Evolutionary conservation across 2,797 vertebrate species (phyloP).

Genomic region (Acrossocheilus fasciatus): DNA sequence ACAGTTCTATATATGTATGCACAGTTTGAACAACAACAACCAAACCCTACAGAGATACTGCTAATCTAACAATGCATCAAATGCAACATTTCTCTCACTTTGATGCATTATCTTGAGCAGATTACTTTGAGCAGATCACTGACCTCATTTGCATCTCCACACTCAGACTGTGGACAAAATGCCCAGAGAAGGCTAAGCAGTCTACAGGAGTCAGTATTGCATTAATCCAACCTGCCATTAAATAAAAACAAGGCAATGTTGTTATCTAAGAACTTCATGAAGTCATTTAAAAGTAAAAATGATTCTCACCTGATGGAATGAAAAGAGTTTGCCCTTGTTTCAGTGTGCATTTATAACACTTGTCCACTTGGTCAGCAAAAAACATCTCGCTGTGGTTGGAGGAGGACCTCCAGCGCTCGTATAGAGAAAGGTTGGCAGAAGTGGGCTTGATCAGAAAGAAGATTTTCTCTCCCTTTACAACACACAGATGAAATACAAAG

Average conservation of each 20-base stretch:
- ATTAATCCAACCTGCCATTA: conserved; percentile 92
- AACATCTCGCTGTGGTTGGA: conserved; percentile 99
- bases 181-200: conserved; percentile 95
- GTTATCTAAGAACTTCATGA: not conserved
- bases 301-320: conserved; percentile 92
- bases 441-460: conserved; percentile 99
- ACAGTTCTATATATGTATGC: not conserved
- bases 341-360: conserved; percentile 95
- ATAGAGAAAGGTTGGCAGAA: conserved; percentile 96
- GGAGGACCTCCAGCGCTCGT: conserved; percentile 96
- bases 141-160: conserved; percentile 99
- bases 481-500: not conserved
- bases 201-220: conserved; percentile 97
- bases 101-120: not conserved
- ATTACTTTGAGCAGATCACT: conserved; percentile 43
- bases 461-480: conserved; percentile 94
- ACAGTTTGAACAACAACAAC: not conserved
- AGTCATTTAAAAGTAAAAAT: not conserved
- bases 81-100: not conserved
- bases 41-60: not conserved
- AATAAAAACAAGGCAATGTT: not conserved
- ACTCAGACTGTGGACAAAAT: conserved; percentile 96
- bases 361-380: conserved; percentile 98
- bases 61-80: not conserved
- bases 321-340: conserved; percentile 98